Conservation (phyloP, 2,113 vertebrate genomes). For the Cyanistes caeruleus region DNA sequence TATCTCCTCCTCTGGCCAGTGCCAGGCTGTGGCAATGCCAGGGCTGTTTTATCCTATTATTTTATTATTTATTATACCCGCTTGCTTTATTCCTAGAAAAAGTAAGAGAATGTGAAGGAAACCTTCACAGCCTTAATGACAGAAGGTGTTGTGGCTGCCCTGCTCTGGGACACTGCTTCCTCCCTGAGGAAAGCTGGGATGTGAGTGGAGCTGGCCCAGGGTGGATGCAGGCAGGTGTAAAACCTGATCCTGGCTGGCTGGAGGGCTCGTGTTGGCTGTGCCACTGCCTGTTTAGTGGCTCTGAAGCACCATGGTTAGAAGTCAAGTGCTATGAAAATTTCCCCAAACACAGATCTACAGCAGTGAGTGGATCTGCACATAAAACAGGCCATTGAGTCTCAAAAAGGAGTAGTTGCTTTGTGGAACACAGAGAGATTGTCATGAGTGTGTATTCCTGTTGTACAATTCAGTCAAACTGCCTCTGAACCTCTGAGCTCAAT, state of each 20-base stretch:
- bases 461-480: neutral
- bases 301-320: neutral
- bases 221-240: neutral
- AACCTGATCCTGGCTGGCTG: neutral
- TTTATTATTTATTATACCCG: neutral
- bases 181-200: neutral
- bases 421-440: neutral
- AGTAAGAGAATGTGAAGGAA: rapidly evolving
- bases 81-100: neutral
- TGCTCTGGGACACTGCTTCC: neutral
- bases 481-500: neutral
- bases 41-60: neutral
- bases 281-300: neutral
- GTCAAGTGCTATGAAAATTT: neutral
- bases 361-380: neutral
- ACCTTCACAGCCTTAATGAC: neutral
- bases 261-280: rapidly evolving
- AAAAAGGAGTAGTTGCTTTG: neutral
- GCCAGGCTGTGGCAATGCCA: neutral
- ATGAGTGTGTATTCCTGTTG: neutral
- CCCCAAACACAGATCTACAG: neutral
- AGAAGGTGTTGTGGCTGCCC: neutral
- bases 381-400: neutral
- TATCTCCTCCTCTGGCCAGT: neutral
- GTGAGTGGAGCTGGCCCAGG: neutral